Evolutionary conservation across 2,888 invertebrate species (phyloP).

Genomic region (Nycteola revayana): DNA sequence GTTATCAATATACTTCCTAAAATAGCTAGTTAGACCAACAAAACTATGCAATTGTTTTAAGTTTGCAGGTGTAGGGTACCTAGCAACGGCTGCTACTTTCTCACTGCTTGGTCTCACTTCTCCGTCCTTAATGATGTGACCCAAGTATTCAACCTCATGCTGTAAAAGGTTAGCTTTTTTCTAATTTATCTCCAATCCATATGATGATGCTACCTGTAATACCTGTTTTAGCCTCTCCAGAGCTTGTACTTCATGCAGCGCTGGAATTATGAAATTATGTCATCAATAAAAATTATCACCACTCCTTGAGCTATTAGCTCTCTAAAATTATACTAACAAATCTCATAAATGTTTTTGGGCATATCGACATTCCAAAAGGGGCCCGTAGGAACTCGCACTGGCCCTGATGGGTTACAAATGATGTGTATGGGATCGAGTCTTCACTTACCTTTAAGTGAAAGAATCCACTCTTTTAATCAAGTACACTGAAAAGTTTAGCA

Average conservation of each 20-base stretch:
- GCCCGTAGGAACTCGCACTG: neutral
- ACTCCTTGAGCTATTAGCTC: constrained; percentile 1
- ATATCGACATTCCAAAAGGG: neutral
- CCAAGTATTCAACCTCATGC: neutral
- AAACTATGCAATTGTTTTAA: neutral
- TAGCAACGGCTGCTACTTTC: neutral
- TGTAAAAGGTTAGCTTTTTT: constrained; percentile 1
- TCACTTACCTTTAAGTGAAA: neutral
- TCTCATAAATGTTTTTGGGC: constrained; percentile 3
- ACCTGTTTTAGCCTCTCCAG: neutral
- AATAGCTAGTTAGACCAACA: neutral
- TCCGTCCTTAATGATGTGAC: neutral
- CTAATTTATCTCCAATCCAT: constrained; percentile 4
- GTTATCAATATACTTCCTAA: no score
- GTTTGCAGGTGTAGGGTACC: neutral
- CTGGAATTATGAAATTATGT: constrained; percentile 4
- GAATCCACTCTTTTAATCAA: neutral
- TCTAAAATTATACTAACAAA: constrained; percentile 4
- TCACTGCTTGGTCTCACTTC: neutral
- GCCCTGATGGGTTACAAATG: neutral
- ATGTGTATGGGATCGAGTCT: neutral
- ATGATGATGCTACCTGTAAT: neutral
- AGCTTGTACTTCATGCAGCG: neutral
- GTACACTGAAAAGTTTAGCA: neutral
- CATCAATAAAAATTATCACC: constrained; percentile 4